Percentiles rank a stretch among this genome's conserved stretches.
These are phyloP conservation scores for Drosophila navojoa DNA, from an alignment of 1,140 invertebrate genomes.

Conservation along the genomic window DNA sequence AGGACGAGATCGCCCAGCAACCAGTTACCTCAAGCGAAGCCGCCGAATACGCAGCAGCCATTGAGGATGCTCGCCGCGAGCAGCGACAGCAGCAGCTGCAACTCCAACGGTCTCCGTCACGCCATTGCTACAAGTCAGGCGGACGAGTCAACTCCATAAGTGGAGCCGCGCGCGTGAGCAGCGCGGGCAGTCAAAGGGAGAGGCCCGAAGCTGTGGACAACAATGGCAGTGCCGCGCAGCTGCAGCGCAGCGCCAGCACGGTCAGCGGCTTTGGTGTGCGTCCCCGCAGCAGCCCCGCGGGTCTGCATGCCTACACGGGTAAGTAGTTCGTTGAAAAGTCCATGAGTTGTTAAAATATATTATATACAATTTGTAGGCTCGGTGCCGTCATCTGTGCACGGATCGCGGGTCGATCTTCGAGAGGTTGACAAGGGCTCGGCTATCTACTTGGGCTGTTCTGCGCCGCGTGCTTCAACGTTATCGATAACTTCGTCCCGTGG, in stretches of 20 bases:
- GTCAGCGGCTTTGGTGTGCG: constrained; percentile 85
- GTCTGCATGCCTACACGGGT: constrained; percentile 90
- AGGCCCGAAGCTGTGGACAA: constrained; percentile 16
- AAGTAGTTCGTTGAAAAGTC: not conserved
- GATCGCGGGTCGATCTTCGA: constrained; percentile 88
- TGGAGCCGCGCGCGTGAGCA: constrained; percentile 54
- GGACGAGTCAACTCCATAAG: constrained; percentile 31
- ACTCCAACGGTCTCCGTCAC: constrained; percentile 45
- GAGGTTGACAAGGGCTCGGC: constrained; percentile 85
- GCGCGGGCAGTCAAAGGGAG: constrained; percentile 62
- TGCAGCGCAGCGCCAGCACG: constrained; percentile 85
- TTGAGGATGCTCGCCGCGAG: constrained; percentile 67
- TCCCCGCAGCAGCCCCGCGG: constrained; percentile 89
- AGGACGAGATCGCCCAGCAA: constrained; percentile 66
- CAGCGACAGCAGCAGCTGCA: constrained; percentile 50
- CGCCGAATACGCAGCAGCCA: constrained; percentile 67
- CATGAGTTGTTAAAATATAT: not conserved
- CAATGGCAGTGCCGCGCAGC: constrained; percentile 24
- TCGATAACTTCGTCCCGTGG: constrained; percentile 74
- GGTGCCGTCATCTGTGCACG: constrained; percentile 87
- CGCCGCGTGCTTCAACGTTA: constrained; percentile 68
- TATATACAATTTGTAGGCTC: constrained; percentile 77
- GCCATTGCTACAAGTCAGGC: constrained; percentile 30
- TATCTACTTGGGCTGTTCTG: constrained; percentile 82
- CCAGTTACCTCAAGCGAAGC: constrained; percentile 70